Base-by-base conservation (phyloP, 2,888 invertebrate genomes). In the Meiosimyza platycephala region DNA sequence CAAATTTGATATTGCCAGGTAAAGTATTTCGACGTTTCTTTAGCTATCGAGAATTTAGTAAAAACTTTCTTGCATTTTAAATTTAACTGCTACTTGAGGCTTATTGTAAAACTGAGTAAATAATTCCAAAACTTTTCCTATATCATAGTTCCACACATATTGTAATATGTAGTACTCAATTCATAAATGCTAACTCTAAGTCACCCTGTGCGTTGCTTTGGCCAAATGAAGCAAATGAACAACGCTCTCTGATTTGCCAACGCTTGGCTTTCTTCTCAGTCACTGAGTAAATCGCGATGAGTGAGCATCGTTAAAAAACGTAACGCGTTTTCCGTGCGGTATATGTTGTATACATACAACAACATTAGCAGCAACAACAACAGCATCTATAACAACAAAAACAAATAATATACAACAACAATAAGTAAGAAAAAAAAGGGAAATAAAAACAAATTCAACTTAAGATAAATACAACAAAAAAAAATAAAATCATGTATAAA, bases 201-300 rank as follows among this genome's bases (percentile, higher is more conserved):
- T 7, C 65, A 65, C 65, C 65, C 68, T 68, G 68, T 68, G 18
- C 15, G 5, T n/a, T 7, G 60, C 57, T 59, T 69, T 57, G 16
- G 50, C 28, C n/a, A 69, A 69, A n/a, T 51, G 54, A 16, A 22
- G 9, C n/a, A 69, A 69, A 6, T 51, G 54, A 52, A 50, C 51
- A 51, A 50, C 59, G 60, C 60, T 69, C 69, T 59, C 68, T 18
- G 57, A 40, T 15, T 15, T 60, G 60, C 60, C 51, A 50, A 40
- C 52, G 66, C 40, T 54, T 33, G 66, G 40, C 66, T 69, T 76
- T 65, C 72, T 78, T 80, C 80, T 82, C 82, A 84, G 84, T 84
- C 80, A 82, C 77, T 80, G 83, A 84, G 84, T 83, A 82, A 82
- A 83, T 78, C 81, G 83, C 83, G 83, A 80, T 81, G 83, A 83